Conservation (phyloP, 2,888 invertebrate genomes). For the Adineta ricciae region DNA sequence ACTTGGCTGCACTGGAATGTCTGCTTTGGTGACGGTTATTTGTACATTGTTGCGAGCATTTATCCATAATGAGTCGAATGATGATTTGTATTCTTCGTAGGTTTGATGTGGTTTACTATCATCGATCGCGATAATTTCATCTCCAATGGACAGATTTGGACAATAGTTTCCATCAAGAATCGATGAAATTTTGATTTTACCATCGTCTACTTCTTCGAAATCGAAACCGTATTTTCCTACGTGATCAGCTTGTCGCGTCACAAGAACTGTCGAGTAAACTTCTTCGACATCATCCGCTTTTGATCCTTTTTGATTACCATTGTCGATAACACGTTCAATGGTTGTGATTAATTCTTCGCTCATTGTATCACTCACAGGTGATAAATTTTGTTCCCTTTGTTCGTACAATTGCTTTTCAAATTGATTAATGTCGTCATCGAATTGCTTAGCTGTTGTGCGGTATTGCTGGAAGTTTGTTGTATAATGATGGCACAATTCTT, state of each 20-base stretch:
- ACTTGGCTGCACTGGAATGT: background rate
- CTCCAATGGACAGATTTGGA: background rate
- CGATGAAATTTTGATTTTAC: background rate
- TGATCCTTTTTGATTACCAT: background rate
- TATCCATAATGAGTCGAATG: background rate
- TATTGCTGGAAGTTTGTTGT: background rate
- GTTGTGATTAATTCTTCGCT: slow-evolving; percentile 7
- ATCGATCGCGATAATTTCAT: background rate
- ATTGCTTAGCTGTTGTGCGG: background rate
- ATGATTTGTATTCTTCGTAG: background rate
- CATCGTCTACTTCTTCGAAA: background rate
- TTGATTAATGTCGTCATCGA: background rate
- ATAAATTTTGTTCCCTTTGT: background rate
- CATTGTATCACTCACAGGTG: background rate
- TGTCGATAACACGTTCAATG: background rate
- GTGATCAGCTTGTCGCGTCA: background rate
- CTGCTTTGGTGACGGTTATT: background rate
- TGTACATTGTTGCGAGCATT: background rate
- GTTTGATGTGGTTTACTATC: background rate
- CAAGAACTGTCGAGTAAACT: background rate
- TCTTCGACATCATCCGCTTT: background rate
- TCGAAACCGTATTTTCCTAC: background rate
- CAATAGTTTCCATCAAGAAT: background rate
- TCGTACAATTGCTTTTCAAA: background rate
- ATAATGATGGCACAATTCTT: slow-evolving; percentile 2